Percentiles rank a stretch among this genome's conserved stretches.
Evolutionary conservation across 1,140 invertebrate genomes (phyloP).

Genomic region (Pogonognathellus flavescens): DNA sequence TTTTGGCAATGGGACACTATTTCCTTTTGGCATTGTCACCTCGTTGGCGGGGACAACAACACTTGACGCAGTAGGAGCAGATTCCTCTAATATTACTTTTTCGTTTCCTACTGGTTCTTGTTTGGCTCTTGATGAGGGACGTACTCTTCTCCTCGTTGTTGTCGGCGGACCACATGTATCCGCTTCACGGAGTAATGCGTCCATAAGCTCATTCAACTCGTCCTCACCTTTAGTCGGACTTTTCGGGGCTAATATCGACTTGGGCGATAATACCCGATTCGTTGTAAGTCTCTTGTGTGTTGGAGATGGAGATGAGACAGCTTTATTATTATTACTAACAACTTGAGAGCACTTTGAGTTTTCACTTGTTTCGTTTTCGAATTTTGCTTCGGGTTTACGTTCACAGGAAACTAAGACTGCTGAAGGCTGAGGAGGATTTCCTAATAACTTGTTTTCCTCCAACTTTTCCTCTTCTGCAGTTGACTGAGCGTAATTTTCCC

Average conservation of each 20-base stretch:
- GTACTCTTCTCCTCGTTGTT: not conserved
- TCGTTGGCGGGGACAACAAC: slow-evolving; percentile 29
- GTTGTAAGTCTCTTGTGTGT: not conserved
- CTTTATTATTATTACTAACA: not conserved
- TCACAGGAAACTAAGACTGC: not conserved
- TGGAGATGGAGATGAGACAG: not conserved
- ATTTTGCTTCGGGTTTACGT: not conserved
- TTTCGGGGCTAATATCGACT: not conserved
- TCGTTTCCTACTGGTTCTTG: not conserved
- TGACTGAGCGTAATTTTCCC: not conserved
- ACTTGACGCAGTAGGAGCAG: slow-evolving; percentile 11
- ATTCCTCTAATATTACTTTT: slow-evolving; percentile 21
- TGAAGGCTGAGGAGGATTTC: too few relatives aligned
- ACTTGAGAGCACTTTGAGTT: not conserved
- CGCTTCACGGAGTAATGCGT: slow-evolving; percentile 63
- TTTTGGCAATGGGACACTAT: slow-evolving; percentile 39
- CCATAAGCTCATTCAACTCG: slow-evolving; percentile 65
- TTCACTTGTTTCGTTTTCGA: not conserved
- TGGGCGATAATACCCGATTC: slow-evolving; percentile 40
- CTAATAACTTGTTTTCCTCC: too few relatives aligned
- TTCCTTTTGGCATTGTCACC: slow-evolving; percentile 38
- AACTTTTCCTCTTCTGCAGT: too few relatives aligned
- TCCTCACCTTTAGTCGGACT: slow-evolving; percentile 52
- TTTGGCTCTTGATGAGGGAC: slow-evolving; percentile 20
- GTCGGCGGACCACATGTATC: slow-evolving; percentile 59